These are phyloP conservation scores for Lacanobia oleracea DNA, from an alignment of 2,888 invertebrate species.

Conservation along the genomic window DNA sequence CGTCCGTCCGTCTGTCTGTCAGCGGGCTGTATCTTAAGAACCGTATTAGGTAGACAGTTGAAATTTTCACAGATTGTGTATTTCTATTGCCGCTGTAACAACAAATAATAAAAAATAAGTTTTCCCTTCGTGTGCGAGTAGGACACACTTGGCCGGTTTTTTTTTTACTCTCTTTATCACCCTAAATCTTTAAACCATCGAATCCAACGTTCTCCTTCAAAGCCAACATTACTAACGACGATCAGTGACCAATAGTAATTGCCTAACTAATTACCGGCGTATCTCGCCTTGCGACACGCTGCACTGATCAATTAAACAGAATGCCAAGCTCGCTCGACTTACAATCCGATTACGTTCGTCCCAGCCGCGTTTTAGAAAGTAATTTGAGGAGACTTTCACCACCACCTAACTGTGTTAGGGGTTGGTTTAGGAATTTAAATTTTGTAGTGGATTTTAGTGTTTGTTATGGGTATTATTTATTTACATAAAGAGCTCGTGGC, in stretches of 20 bases:
- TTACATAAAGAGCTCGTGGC: neutral
- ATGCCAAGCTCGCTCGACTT: constrained; percentile 69
- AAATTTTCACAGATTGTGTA: too few species aligned
- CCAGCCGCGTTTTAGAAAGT: constrained; percentile 76
- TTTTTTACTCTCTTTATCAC: neutral
- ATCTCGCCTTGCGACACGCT: constrained; percentile 58
- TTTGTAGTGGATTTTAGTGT: constrained; percentile 40
- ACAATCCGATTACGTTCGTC: constrained; percentile 76
- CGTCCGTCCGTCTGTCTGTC: too few species aligned
- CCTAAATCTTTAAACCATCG: neutral
- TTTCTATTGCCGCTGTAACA: too few species aligned
- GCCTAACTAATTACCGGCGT: constrained; percentile 60
- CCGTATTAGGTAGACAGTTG: too few species aligned
- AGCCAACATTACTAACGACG: constrained; percentile 42
- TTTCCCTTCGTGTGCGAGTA: too few species aligned
- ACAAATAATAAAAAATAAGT: too few species aligned
- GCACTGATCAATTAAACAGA: constrained; percentile 75
- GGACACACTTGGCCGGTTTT: neutral
- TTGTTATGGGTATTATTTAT: neutral
- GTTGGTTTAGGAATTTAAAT: constrained; percentile 64
- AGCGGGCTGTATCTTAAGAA: too few species aligned
- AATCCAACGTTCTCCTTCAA: constrained; percentile 24
- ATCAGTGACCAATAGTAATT: constrained; percentile 69
- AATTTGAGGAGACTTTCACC: constrained; percentile 77
- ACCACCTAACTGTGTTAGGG: constrained; percentile 68